Evolutionary conservation across 2,113 vertebrate species (phyloP).

Genomic region (Sphyrna mokarran): DNA sequence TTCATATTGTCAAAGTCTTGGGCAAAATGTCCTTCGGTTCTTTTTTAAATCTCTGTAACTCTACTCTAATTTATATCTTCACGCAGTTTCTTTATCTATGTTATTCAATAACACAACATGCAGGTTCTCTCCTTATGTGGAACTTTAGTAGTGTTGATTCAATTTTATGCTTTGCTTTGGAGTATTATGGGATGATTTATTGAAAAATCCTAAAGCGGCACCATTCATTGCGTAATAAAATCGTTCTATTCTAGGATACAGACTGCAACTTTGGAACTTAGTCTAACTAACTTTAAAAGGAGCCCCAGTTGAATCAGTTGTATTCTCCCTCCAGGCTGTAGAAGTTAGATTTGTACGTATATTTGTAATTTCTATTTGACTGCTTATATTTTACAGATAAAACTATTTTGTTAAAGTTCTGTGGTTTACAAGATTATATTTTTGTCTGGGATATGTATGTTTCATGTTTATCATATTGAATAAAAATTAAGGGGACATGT

Average conservation of each 20-base stretch:
- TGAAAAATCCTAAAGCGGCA: not conserved
- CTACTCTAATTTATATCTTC: not conserved
- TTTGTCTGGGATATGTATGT: too few species aligned
- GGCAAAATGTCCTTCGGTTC: not conserved
- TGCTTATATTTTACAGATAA: not conserved
- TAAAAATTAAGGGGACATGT: too few species aligned
- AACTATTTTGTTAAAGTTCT: not conserved
- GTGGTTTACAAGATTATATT: too few species aligned
- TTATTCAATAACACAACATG: not conserved
- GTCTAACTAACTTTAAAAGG: not conserved
- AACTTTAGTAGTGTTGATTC: not conserved
- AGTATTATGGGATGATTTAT: not conserved
- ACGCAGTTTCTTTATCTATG: not conserved
- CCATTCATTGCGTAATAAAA: not conserved
- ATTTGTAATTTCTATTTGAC: conserved; percentile 12
- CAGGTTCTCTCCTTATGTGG: not conserved
- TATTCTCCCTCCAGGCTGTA: not conserved
- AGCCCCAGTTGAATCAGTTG: not conserved
- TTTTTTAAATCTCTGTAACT: not conserved
- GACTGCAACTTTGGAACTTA: not conserved
- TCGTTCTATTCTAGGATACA: not conserved
- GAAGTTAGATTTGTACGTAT: not conserved
- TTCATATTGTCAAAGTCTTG: not conserved
- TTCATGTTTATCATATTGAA: too few species aligned
- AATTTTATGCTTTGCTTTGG: not conserved